These are phyloP conservation scores for Luperina nickerlii DNA, from an alignment of 2,888 invertebrate species.

Conservation along the genomic window DNA sequence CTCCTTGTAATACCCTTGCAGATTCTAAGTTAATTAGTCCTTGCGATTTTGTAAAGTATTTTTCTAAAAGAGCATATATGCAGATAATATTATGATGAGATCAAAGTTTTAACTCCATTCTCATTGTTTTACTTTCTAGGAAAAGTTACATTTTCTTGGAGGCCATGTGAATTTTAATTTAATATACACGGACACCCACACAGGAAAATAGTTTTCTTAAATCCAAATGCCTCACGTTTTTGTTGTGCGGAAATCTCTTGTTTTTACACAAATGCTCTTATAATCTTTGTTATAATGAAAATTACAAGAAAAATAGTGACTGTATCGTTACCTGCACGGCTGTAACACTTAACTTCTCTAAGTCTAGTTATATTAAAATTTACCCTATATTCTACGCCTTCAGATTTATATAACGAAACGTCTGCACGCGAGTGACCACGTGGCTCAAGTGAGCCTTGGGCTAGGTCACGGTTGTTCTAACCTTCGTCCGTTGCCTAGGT, in stretches of 20 bases:
- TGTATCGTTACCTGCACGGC: not conserved
- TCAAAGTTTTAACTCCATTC: not conserved
- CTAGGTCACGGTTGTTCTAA: constrained; percentile 23
- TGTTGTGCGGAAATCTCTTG: not conserved
- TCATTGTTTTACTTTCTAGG: not conserved
- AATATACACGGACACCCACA: not conserved
- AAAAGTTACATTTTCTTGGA: not conserved
- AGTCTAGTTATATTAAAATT: not conserved
- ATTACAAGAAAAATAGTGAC: not conserved
- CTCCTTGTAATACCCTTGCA: not conserved
- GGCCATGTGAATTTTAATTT: too few species aligned
- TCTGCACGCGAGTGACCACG: constrained; percentile 16
- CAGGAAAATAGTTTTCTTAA: not conserved
- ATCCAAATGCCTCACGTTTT: not conserved
- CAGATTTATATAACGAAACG: constrained; percentile 3
- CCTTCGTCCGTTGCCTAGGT: constrained; percentile 17
- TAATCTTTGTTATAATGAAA: constrained; percentile 1
- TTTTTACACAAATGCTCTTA: not conserved
- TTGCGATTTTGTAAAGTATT: constrained; percentile 7
- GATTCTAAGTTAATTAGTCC: not conserved
- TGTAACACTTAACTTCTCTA: not conserved
- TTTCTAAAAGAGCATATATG: not conserved
- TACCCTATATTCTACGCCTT: not conserved
- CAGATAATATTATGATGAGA: not conserved
- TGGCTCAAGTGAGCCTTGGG: constrained; percentile 15